Evolutionary conservation across 2,888 invertebrate species (phyloP), one percentile per base, ranked within the genome.

Genomic region (Cerastis leucographa): DNA sequence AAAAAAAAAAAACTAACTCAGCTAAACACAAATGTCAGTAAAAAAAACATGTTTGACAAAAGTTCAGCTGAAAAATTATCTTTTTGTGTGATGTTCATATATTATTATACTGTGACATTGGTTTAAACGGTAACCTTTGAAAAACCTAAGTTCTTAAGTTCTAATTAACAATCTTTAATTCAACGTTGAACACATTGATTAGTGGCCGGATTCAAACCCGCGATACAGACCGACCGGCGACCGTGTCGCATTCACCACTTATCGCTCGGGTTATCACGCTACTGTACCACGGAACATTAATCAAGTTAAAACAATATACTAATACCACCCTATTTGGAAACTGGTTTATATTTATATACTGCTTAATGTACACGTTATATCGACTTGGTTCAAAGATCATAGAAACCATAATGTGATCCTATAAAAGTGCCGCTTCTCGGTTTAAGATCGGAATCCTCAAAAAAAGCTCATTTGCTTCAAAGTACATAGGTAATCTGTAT

Each of bases 291-390:
- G 74, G 69, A 80, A 51, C 61, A 76, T 83, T 80, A 83, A 80
- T 76, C 80, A 76, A 68, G 70, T 68, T 71, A 61, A 29, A 74
- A 69, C 76, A 74, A 79, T 78, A 74, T 54, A 65, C 35, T 59
- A 67, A 83, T 70, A 71, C 29, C 64, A 14, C 66, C 83, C 74
- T 83, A 71, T 83, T 84, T 71, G 68, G 80, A 73, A 83, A 74
- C 73, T 69, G 68, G 80, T 56, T 76, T 61, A 67, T 71, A 76
- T 76, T 73, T 68, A 71, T 80, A 68, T 73, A 71, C 64, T 71
- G n/a, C 71, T 59, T 68, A 71, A 68, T 77, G 49, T 42, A 64
- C 44, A 46, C n/a, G 70, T 46, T 12, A 22, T 22, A 67, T 46
- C 29, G 25, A 42, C 22, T 51, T 40, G n/a, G 46, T 46, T 42